Evolutionary conservation across 2,113 vertebrate genomes (phyloP).

Genomic region (Semnornis frantzii): DNA sequence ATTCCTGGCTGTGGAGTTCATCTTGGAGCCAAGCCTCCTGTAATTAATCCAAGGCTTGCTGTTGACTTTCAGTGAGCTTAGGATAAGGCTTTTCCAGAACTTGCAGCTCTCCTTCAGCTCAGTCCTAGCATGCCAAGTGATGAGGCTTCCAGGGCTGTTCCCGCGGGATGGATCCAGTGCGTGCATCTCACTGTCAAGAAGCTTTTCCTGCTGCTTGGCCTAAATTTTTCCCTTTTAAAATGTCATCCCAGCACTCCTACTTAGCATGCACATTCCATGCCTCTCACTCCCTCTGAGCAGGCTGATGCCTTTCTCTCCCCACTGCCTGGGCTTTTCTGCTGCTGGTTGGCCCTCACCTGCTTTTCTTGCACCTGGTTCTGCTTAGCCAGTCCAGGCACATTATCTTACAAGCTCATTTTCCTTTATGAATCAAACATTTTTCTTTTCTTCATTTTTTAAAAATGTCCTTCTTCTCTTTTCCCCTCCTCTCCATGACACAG

Average conservation of each 20-base stretch:
- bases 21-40: not conserved
- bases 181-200: slow-evolving; percentile 48
- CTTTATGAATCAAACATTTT: slow-evolving; percentile 9
- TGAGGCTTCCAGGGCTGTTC: slow-evolving; percentile 56
- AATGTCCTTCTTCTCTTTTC: not conserved
- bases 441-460: not conserved
- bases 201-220: slow-evolving; percentile 21
- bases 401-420: slow-evolving; percentile 30
- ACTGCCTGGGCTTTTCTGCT: not conserved
- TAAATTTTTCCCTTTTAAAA: slow-evolving; percentile 44
- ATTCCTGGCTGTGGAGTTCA: not conserved
- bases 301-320: not conserved
- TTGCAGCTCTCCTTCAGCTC: slow-evolving; percentile 43
- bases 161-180: not conserved
- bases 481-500: not conserved
- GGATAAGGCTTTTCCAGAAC: slow-evolving; percentile 48
- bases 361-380: not conserved
- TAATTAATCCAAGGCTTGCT: slow-evolving; percentile 16
- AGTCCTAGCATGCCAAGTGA: not conserved
- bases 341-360: not conserved
- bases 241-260: slow-evolving; percentile 27
- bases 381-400: not conserved
- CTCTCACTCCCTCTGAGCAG: not conserved
- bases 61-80: not conserved
- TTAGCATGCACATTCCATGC: not conserved